Evolutionary conservation across 2,113 vertebrate genomes (phyloP).

Genomic region (Hemiprocne comata): DNA sequence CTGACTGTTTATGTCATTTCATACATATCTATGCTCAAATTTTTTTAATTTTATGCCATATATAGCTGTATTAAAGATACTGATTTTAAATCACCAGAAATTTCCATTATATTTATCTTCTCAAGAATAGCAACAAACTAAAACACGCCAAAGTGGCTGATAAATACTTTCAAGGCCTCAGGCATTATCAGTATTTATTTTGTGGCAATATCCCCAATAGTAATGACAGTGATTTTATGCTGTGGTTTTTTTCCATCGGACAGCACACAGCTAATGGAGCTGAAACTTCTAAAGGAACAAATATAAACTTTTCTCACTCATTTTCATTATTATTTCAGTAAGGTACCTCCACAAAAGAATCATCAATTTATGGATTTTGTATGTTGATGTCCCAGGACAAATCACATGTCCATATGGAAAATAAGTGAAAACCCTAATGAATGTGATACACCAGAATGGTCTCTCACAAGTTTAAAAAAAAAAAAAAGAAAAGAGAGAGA

Average conservation of each 20-base stretch:
- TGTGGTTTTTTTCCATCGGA: not conserved
- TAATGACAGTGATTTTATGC: not conserved
- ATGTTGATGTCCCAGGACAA: fast-evolving
- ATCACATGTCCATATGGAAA: not conserved
- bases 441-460: not conserved
- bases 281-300: not conserved
- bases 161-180: not conserved
- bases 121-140: not conserved
- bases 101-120: not conserved
- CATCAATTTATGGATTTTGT: not conserved
- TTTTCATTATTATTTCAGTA: not conserved
- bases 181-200: not conserved
- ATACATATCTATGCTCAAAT: not conserved
- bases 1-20: not conserved
- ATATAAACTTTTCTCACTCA: not conserved
- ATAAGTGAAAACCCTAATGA: not conserved
- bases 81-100: not conserved
- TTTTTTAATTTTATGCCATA: not conserved
- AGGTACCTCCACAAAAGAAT: not conserved
- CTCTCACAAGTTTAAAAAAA: not conserved
- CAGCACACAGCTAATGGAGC: not conserved
- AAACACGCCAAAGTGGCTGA: not conserved
- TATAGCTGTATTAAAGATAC: not conserved
- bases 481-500: not conserved
- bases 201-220: not conserved